Conservation (phyloP, 2,113 vertebrate genomes). For the Salvator merianae region DNA sequence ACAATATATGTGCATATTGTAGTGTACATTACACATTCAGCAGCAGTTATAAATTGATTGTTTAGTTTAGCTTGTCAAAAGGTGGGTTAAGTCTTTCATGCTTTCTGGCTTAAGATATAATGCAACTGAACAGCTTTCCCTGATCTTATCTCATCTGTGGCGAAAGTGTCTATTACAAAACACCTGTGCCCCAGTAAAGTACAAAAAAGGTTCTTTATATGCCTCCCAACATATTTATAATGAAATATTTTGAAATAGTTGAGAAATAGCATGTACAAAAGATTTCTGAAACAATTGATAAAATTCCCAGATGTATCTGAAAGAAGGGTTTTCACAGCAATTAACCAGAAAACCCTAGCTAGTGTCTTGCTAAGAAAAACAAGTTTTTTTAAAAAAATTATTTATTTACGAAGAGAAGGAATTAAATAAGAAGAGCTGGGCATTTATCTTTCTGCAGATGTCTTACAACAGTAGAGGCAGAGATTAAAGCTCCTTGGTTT, state of each 20-base stretch:
- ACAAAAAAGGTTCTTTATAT: background rate
- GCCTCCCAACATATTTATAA: background rate
- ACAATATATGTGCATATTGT: background rate
- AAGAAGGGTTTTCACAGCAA: conserved; percentile 43
- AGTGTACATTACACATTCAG: background rate
- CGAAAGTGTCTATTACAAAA: background rate
- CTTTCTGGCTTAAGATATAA: background rate
- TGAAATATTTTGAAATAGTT: background rate
- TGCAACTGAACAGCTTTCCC: background rate
- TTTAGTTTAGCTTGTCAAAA: background rate
- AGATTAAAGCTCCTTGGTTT: conserved; percentile 69
- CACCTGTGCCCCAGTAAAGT: background rate
- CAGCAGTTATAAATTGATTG: background rate
- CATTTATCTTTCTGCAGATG: conserved; percentile 65
- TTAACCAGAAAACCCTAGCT: conserved; percentile 53
- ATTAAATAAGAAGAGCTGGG: conserved; percentile 50
- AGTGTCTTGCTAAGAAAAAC: conserved; percentile 48
- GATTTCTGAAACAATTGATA: background rate
- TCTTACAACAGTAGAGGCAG: conserved; percentile 71
- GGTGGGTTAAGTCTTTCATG: background rate
- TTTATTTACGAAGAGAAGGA: conserved; percentile 50
- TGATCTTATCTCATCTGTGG: background rate
- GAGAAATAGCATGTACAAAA: background rate
- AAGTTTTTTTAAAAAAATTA: conserved; percentile 24
- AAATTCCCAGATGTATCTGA: background rate